These are phyloP conservation scores for Limosa lapponica DNA, from an alignment of 2,797 vertebrate genomes.

Conservation along the genomic window DNA sequence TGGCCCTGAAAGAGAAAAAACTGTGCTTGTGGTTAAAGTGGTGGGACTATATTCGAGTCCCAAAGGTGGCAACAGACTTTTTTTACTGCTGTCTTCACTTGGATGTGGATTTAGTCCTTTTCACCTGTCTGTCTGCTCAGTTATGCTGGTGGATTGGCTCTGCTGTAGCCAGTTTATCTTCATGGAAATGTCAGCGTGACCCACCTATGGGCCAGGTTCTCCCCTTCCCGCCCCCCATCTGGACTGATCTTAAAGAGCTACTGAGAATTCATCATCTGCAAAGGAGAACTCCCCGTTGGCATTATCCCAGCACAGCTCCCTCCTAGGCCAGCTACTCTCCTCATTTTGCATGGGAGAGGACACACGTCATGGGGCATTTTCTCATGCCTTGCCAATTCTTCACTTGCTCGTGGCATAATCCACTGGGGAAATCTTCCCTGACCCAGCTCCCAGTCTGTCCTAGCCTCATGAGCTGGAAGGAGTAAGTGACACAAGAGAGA, in stretches of 20 bases:
- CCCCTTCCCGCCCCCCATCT: not conserved
- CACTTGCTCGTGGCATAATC: not conserved
- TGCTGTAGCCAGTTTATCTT: not conserved
- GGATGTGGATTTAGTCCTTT: not conserved
- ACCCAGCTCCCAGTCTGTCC: not conserved
- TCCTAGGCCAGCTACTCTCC: not conserved
- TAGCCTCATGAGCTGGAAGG: not conserved
- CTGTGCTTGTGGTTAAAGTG: not conserved
- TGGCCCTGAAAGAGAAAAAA: not conserved
- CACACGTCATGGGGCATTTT: not conserved
- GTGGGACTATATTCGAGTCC: not conserved
- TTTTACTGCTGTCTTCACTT: not conserved
- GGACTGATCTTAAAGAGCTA: not conserved
- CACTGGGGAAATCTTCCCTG: not conserved
- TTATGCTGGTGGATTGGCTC: not conserved
- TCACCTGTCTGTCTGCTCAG: not conserved
- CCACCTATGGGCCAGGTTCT: not conserved
- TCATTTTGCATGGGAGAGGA: not conserved
- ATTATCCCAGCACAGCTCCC: not conserved
- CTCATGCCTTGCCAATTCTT: not conserved
- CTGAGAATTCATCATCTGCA: accelerated
- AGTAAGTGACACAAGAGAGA: not conserved
- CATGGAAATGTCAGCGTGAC: not conserved
- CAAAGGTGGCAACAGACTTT: not conserved
- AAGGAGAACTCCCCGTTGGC: not conserved